Evolutionary conservation across 2,113 vertebrate species (phyloP), one percentile per base, ranked within the genome.

Genomic region (Pluvialis apricaria): DNA sequence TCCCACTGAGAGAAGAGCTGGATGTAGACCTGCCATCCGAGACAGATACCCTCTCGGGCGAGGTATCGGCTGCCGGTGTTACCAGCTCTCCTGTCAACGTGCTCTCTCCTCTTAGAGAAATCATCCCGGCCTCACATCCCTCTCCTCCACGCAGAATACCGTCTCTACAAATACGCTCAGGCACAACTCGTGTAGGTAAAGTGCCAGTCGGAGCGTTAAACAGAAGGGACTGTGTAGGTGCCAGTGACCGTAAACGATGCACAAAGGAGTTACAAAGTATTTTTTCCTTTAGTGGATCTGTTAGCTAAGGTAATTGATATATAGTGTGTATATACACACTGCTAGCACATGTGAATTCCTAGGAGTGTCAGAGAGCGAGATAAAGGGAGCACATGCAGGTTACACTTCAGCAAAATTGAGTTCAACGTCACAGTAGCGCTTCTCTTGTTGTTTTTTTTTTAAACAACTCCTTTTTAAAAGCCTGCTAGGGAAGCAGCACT

Each of bases 41-140:
- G 72, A 24, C 5, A 5, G 70, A 14, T 3, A 15, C 36, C 17
- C 38, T 72, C 68, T 29, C 9, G 7, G 25, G 34, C 1, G 0
- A 25, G 40, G 5, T 42, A 11, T 4, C 60, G 2, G 0, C n/a
- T 32, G 0, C 21, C 7, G 9, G 32, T 32, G 8, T 44, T 31
- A 36, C 29, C 47, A 47, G 77, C 19, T 72, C 54, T 66, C 15
- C 62, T n/a, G 12, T 12, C 29, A 40, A 24, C 0, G 0, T 20
- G 34, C 58, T 36, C 21, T 34, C 49, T 75, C 25, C 10, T 38
- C 64, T 42, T 4, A 18, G 47, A 60, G 69, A 34, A 73, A 4
- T 26, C n/a, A 3, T 14, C 65, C 44, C 71, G 38, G 82, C 34
- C 36, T 44, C 9, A 1, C 45, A 19, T 12, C 73, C 78, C 49